Evolutionary conservation across 2,888 invertebrate genomes (phyloP).

Genomic region (Nyleta sp.): DNA sequence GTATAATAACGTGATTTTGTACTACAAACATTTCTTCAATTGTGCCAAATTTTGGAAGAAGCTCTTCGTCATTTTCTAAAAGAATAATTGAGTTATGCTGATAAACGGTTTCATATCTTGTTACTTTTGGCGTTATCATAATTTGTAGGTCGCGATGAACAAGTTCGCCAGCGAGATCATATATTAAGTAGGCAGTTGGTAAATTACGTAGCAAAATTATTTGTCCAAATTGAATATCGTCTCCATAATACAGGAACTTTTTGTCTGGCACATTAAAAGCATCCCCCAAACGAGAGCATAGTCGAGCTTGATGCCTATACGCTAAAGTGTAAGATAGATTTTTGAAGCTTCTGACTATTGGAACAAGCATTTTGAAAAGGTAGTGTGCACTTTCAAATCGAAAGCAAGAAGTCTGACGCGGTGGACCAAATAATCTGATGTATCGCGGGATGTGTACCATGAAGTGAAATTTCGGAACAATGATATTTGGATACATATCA

Average conservation of each 20-base stretch:
- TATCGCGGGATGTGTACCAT: background rate
- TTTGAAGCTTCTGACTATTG: constrained; percentile 60
- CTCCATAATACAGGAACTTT: constrained; percentile 57
- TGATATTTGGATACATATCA: background rate
- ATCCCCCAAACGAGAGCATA: constrained; percentile 28
- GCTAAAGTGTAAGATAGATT: constrained; percentile 45
- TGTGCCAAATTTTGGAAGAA: constrained; percentile 53
- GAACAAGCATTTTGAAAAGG: constrained; percentile 53
- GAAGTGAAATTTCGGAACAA: constrained; percentile 5
- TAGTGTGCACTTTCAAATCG: constrained; percentile 13
- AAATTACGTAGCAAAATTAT: constrained; percentile 44
- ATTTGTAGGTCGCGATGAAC: constrained; percentile 10
- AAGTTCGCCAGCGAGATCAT: constrained; percentile 8
- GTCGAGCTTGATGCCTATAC: constrained; percentile 42
- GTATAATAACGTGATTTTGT: too few relatives aligned
- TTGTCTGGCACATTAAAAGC: constrained; percentile 10
- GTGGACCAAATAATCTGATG: constrained; percentile 9
- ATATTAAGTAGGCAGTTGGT: constrained; percentile 19
- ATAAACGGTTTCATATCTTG: constrained; percentile 35
- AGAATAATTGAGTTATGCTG: constrained; percentile 38
- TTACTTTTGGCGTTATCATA: constrained; percentile 34
- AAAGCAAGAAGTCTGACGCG: background rate
- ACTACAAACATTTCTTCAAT: constrained; percentile 49
- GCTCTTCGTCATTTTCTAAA: constrained; percentile 28
- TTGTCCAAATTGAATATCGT: constrained; percentile 45